These are phyloP conservation scores for Phortica magna DNA, from an alignment of 2,888 invertebrate genomes.

Conservation along the genomic window DNA sequence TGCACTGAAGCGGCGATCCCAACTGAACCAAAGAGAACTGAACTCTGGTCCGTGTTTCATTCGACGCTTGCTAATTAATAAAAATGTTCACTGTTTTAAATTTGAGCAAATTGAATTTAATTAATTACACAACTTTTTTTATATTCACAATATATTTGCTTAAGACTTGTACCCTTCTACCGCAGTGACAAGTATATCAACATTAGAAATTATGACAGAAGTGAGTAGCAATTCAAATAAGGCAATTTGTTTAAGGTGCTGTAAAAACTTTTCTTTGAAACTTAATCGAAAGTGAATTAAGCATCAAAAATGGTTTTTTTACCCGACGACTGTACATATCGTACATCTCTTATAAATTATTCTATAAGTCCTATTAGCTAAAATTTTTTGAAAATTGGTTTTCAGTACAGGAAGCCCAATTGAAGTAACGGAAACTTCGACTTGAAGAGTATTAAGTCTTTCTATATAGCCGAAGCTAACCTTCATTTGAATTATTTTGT, in stretches of 20 bases:
- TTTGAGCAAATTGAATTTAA: slow-evolving; percentile 44
- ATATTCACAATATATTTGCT: slow-evolving; percentile 1
- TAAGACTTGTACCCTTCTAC: background rate
- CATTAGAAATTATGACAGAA: background rate
- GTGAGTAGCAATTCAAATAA: too few species aligned
- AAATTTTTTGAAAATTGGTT: too few species aligned
- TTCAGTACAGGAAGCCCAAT: too few species aligned
- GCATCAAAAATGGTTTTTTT: too few species aligned
- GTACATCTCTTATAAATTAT: too few species aligned
- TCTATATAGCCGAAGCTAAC: background rate
- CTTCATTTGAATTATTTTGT: background rate
- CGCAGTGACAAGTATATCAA: background rate
- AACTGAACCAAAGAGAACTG: slow-evolving; percentile 38
- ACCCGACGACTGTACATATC: too few species aligned
- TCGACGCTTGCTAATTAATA: slow-evolving; percentile 61
- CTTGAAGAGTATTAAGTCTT: background rate
- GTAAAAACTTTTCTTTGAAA: too few species aligned
- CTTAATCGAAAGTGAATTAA: too few species aligned
- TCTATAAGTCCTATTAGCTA: too few species aligned
- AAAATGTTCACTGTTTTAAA: slow-evolving; percentile 57
- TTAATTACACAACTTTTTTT: slow-evolving; percentile 53
- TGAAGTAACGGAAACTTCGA: too few species aligned
- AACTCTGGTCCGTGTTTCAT: slow-evolving; percentile 43
- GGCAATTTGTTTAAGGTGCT: too few species aligned
- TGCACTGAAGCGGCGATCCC: slow-evolving; percentile 34